These are phyloP conservation scores for Morone saxatilis DNA, from an alignment of 2,113 vertebrate genomes.

Conservation along the genomic window DNA sequence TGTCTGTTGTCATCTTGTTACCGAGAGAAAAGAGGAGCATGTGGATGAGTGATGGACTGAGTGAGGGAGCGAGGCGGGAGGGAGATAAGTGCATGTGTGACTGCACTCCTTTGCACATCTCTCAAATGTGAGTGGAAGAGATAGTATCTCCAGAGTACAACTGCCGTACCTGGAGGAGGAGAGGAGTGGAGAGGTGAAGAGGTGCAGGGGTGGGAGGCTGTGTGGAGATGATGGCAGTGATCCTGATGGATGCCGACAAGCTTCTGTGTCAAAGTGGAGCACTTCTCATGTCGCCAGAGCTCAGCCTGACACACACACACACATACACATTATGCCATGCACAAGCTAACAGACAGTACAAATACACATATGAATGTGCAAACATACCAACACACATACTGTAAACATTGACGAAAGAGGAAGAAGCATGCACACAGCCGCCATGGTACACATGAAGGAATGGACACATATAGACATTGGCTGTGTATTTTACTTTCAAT, in stretches of 20 bases:
- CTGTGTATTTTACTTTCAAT: neutral
- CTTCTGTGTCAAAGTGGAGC: conserved; percentile 13
- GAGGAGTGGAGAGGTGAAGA: neutral
- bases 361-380: neutral
- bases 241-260: conserved; percentile 42
- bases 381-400: neutral
- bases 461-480: neutral
- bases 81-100: neutral
- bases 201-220: too few species aligned
- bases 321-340: neutral
- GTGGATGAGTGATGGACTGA: conserved; percentile 18
- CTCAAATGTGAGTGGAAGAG: conserved; percentile 12
- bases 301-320: conserved; percentile 10
- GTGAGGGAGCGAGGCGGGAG: neutral
- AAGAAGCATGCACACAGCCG: neutral
- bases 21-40: neutral
- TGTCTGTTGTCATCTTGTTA: conserved; percentile 52
- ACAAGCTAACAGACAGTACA: neutral
- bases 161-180: too few species aligned
- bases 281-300: conserved; percentile 12
- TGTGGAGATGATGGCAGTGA: conserved; percentile 24
- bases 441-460: neutral
- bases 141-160: neutral
- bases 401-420: neutral
- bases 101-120: conserved; percentile 1